Evolutionary conservation across 2,797 vertebrate genomes (phyloP).

Genomic region (Sitta carolinensis): DNA sequence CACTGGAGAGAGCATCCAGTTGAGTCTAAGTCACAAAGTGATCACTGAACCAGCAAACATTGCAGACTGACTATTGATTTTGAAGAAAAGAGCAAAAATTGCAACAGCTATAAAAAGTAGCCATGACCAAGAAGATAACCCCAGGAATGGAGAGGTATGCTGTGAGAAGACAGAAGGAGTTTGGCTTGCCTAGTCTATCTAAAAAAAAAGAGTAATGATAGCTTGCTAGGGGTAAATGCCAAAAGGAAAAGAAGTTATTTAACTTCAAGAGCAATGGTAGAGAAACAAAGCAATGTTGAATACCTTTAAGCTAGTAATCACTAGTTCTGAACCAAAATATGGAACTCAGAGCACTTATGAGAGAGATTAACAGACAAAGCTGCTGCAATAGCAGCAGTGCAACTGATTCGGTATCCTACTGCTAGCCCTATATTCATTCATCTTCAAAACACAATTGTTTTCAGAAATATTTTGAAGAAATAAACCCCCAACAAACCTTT

Average conservation of each 20-base stretch:
- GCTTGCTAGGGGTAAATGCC: neutral
- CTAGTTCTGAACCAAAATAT: neutral
- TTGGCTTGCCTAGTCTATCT: neutral
- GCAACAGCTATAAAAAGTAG: neutral
- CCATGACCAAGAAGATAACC: neutral
- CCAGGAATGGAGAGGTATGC: neutral
- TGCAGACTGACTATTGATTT: neutral
- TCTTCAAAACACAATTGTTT: neutral
- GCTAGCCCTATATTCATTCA: neutral
- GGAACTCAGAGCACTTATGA: neutral
- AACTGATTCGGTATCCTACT: neutral
- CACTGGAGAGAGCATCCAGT: neutral
- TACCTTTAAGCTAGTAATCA: neutral
- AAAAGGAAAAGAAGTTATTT: neutral
- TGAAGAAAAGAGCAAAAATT: neutral
- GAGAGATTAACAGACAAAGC: neutral
- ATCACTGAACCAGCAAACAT: neutral
- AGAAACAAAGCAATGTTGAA: neutral
- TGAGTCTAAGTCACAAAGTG: neutral
- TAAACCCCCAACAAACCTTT: accelerated
- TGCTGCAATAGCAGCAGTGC: neutral
- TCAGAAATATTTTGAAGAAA: neutral
- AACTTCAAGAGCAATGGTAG: neutral
- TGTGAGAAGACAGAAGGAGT: neutral
- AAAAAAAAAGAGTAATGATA: neutral